Conservation (phyloP, 2,113 vertebrate genomes). For the cattle (Bos taurus) region ARS-UCD2.0 NC_037344.1:49043501-49044000, state of each 20-base stretch:
- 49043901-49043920: no score
- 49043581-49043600: background rate
- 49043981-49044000: background rate
- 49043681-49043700: rapidly evolving
- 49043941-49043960: background rate
- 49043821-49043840: background rate
- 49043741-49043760: rapidly evolving
- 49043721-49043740: background rate
- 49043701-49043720: background rate
- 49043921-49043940: background rate
- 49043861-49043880: background rate
- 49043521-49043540: background rate
- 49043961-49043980: background rate
- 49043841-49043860: rapidly evolving
- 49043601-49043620: background rate
- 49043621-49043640: background rate
- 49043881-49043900: background rate
- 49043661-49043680: background rate
- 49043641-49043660: background rate
- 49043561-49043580: no score
- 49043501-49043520: background rate
- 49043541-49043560: background rate
- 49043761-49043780: background rate
- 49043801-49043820: background rate
- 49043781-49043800: background rate